phyloP scores from a whole-genome alignment of 2,888 invertebrate species.

The Buathra laborator region DNA sequence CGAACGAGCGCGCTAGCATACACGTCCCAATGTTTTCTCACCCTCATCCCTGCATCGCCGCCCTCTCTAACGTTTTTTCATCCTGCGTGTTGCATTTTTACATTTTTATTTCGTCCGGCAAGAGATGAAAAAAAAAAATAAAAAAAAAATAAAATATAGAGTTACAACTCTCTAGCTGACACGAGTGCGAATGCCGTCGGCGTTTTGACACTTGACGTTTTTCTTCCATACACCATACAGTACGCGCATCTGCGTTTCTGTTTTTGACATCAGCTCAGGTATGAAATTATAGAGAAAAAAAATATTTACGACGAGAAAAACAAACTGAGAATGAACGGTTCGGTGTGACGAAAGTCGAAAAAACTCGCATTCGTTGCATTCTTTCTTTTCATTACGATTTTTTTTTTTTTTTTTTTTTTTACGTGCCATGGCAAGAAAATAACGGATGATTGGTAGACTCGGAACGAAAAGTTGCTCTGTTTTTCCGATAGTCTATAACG shows the following conservation, averaged over 20 bases:
- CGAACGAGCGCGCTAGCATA: conserved; percentile 73
- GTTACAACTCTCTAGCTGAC: conserved; percentile 8
- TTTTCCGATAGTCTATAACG: conserved; percentile 17
- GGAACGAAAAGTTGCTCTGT: conserved; percentile 26
- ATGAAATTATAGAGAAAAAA: not conserved
- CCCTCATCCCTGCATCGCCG: conserved; percentile 39
- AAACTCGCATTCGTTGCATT: conserved; percentile 9
- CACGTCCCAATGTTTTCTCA: conserved; percentile 52
- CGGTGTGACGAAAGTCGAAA: conserved; percentile 17
- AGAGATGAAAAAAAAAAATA: conserved; percentile 28
- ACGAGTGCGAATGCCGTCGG: conserved; percentile 5
- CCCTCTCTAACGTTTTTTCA: conserved; percentile 18
- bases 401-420: conserved; percentile 21
- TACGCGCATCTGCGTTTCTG: not conserved
- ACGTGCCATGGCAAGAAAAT: not conserved
- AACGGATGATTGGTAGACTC: conserved; percentile 44
- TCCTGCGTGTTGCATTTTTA: conserved; percentile 16
- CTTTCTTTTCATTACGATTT: not conserved
- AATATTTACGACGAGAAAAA: not conserved
- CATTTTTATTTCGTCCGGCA: conserved; percentile 47
- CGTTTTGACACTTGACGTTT: conserved; percentile 27
- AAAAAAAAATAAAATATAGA: not conserved
- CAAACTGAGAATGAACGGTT: not conserved
- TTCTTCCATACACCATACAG: not conserved
- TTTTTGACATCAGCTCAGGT: conserved; percentile 1